Percentiles rank a stretch among this genome's conserved stretches.
These are phyloP conservation scores for Semotilus atromaculatus DNA, from an alignment of 2,797 vertebrate species.

Conservation along the genomic window DNA sequence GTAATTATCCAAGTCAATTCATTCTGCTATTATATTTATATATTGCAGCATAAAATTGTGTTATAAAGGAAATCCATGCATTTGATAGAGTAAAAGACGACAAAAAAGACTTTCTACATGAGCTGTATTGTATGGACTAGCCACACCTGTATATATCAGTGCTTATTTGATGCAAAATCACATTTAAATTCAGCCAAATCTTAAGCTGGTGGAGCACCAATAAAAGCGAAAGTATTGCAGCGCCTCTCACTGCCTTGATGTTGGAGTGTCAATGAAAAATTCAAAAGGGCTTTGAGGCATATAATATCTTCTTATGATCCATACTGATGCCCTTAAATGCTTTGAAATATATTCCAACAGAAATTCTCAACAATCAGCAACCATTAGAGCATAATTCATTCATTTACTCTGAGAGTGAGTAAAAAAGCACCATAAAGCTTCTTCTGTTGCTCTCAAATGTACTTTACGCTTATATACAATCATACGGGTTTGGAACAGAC, in stretches of 20 bases:
- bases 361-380: conserved; percentile 28
- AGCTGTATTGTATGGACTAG: background rate
- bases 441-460: background rate
- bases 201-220: background rate
- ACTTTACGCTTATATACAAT: background rate
- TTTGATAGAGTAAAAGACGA: background rate
- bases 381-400: conserved; percentile 56
- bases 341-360: conserved; percentile 40
- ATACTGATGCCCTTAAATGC: conserved; percentile 37
- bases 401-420: conserved; percentile 44
- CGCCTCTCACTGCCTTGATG: conserved; percentile 2
- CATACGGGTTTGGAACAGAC: background rate
- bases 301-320: conserved; percentile 30
- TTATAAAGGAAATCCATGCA: background rate
- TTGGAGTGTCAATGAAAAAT: conserved; percentile 48
- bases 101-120: background rate
- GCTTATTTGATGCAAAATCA: conserved; percentile 25
- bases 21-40: conserved; percentile 1
- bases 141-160: background rate
- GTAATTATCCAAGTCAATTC: conserved; percentile 25
- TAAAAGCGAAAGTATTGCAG: background rate
- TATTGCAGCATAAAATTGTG: background rate
- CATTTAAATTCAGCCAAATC: conserved; percentile 15
- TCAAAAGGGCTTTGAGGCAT: conserved; percentile 46
- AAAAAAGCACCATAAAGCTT: background rate